A percentile compares a stretch with the other conserved stretches of the same genome.
phyloP scores from a whole-genome alignment of 2,888 invertebrate species.

The Venusia cambrica region DNA sequence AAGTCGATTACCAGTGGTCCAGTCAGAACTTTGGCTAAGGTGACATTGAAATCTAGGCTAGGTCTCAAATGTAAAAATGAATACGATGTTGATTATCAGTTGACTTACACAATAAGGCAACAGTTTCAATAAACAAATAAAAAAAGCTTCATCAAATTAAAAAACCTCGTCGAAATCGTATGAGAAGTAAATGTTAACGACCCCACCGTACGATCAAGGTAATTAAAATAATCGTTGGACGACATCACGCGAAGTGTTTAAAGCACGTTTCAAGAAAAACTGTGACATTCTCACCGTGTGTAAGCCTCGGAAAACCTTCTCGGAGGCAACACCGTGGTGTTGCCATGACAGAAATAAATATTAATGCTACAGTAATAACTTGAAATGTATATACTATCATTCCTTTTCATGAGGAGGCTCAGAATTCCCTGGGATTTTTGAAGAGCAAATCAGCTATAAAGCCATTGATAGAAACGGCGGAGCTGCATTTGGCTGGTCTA shows the following conservation, averaged over 20 bases:
- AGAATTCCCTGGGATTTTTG: slow-evolving; percentile 90
- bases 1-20: too few relatives aligned
- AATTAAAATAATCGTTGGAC: slow-evolving; percentile 74
- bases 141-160: too few relatives aligned
- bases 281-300: slow-evolving; percentile 42
- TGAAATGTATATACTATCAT: too few relatives aligned
- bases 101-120: too few relatives aligned
- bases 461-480: slow-evolving; percentile 83
- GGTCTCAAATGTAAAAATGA: too few relatives aligned
- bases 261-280: slow-evolving; percentile 47
- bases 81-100: too few relatives aligned
- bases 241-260: slow-evolving; percentile 67
- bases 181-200: slow-evolving; percentile 56
- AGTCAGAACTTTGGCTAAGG: too few relatives aligned
- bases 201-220: slow-evolving; percentile 63
- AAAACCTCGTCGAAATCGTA: too few relatives aligned
- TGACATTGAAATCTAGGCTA: neutral
- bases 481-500: slow-evolving; percentile 82
- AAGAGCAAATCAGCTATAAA: slow-evolving; percentile 85
- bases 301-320: too few relatives aligned
- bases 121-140: slow-evolving; percentile 51
- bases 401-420: slow-evolving; percentile 93
- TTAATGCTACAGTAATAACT: too few relatives aligned
- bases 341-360: too few relatives aligned
- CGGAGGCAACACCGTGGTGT: too few relatives aligned